Conservation (phyloP, 2,797 vertebrate genomes). For the Takifugu rubripes region DNA sequence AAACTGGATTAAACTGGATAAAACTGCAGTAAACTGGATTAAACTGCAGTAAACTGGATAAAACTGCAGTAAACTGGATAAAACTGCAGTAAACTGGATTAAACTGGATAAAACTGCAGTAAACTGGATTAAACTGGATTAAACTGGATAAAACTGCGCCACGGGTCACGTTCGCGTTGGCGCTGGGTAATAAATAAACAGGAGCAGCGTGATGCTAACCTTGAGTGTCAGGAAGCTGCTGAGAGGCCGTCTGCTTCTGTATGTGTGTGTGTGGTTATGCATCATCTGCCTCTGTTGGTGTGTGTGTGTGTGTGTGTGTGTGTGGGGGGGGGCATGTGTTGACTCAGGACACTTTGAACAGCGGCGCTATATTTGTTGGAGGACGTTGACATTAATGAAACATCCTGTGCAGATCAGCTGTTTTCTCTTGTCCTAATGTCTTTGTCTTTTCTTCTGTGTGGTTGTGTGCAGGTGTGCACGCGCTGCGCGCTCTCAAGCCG, state of each 20-base stretch:
- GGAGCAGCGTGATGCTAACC: constrained; percentile 20
- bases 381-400: background rate
- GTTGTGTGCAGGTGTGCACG: constrained; percentile 25
- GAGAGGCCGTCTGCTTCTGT: constrained; percentile 44
- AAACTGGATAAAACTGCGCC: too few species aligned
- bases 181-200: constrained; percentile 36
- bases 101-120: too few species aligned
- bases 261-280: background rate
- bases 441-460: background rate
- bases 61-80: too few species aligned
- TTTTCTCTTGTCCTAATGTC: background rate
- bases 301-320: constrained; percentile 3
- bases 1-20: too few species aligned
- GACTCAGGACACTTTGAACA: too few species aligned
- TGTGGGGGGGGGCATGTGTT: too few species aligned
- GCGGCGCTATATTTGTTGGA: background rate
- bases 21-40: too few species aligned
- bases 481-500: constrained; percentile 20
- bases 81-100: too few species aligned
- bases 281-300: constrained; percentile 17
- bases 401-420: background rate
- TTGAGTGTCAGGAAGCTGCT: constrained; percentile 40
- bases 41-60: too few species aligned
- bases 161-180: too few species aligned
- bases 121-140: too few species aligned